phyloP scores from a whole-genome alignment of 2,113 vertebrate genomes.

The Carettochelys insculpta region DNA sequence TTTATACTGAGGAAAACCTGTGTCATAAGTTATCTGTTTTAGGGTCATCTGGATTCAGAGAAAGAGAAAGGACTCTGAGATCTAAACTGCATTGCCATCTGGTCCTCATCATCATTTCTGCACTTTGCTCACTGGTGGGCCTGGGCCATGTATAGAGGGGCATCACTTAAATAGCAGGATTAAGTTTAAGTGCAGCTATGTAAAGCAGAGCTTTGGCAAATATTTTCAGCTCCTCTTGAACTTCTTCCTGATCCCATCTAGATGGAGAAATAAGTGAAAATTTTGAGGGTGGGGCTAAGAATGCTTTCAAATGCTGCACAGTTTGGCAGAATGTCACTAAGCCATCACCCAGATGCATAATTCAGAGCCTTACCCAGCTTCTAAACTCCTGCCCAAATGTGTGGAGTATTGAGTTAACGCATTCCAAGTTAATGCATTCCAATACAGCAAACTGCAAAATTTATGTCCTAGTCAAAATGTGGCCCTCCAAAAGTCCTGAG shows the following conservation, averaged over 20 bases:
- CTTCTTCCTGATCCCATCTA: background rate
- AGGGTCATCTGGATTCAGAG: rapidly evolving
- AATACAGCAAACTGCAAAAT: background rate
- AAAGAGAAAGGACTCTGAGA: background rate
- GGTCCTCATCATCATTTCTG: background rate
- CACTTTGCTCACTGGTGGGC: background rate
- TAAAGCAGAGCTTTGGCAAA: background rate
- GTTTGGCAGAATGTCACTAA: background rate
- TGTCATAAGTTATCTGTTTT: rapidly evolving
- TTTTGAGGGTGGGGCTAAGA: background rate
- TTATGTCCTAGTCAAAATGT: background rate
- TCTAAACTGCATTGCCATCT: background rate
- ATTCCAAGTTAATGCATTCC: background rate
- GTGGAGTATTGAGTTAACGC: background rate
- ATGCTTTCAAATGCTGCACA: background rate
- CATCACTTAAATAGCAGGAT: conserved; percentile 15
- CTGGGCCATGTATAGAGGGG: conserved; percentile 15
- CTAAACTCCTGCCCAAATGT: background rate
- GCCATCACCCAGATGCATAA: rapidly evolving
- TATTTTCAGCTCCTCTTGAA: too few relatives aligned
- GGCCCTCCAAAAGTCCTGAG: background rate
- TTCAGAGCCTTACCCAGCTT: background rate
- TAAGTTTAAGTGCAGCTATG: background rate
- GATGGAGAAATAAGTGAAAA: background rate
- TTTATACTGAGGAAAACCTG: background rate